Percentiles rank a stretch among this genome's conserved stretches.
phyloP scores from a whole-genome alignment of 2,888 invertebrate genomes.

The Sarcophaga carnaria region DNA sequence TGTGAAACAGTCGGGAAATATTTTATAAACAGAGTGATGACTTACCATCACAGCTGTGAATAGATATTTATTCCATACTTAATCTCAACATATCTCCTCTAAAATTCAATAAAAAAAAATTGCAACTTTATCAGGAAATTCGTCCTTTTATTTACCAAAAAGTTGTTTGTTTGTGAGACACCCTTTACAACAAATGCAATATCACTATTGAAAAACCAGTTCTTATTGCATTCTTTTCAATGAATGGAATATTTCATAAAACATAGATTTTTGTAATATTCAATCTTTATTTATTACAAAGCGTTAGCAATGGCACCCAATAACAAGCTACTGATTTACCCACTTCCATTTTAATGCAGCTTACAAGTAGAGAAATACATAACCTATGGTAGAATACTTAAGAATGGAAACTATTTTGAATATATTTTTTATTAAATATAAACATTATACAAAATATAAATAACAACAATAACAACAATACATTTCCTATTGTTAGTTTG shows the following conservation, averaged over 20 bases:
- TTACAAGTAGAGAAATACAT: background rate
- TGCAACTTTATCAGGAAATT: no score
- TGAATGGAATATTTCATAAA: constrained; percentile 15
- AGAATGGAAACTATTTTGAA: background rate
- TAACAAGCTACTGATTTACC: background rate
- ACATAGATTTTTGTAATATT: background rate
- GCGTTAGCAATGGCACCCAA: constrained; percentile 13
- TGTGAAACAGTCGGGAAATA: no score
- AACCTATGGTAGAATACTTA: background rate
- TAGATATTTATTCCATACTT: no score
- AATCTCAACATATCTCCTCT: no score
- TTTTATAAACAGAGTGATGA: no score
- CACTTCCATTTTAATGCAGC: background rate
- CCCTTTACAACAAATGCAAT: no score
- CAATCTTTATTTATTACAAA: background rate
- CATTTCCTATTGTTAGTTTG: constrained; percentile 44
- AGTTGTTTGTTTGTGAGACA: no score
- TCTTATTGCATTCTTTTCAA: background rate
- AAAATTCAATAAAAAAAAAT: no score
- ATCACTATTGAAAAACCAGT: background rate
- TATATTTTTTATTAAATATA: constrained; percentile 16
- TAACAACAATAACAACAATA: constrained; percentile 10
- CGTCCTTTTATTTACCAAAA: no score
- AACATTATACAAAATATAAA: no score
- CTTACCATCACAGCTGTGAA: no score